These are phyloP conservation scores for Chrosomus eos DNA, from an alignment of 2,797 vertebrate genomes.

Conservation along the genomic window DNA sequence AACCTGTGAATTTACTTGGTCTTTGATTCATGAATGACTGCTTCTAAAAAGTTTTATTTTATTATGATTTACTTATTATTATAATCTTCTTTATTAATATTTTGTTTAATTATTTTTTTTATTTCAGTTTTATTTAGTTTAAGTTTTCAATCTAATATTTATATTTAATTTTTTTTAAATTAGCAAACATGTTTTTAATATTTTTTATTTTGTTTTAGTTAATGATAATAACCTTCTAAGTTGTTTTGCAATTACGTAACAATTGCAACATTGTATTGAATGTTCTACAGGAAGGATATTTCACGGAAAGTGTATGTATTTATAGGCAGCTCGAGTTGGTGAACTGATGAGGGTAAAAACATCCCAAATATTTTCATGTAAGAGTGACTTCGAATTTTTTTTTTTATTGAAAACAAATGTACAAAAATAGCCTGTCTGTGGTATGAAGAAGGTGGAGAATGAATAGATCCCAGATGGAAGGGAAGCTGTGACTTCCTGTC, in stretches of 20 bases:
- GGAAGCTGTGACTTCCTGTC: constrained; percentile 57
- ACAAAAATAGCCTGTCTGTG: constrained; percentile 47
- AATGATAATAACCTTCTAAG: neutral
- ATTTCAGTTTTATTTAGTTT: neutral
- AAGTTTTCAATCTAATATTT: neutral
- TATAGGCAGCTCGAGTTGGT: constrained; percentile 37
- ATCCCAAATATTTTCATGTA: constrained; percentile 48
- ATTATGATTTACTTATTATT: neutral
- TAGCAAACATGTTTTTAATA: neutral
- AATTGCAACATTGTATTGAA: constrained; percentile 10
- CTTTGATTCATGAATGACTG: neutral
- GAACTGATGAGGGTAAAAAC: constrained; percentile 24
- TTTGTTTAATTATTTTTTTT: neutral
- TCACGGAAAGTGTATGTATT: constrained; percentile 18
- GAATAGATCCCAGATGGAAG: constrained; percentile 60
- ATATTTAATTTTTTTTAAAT: neutral
- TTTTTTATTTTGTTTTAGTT: neutral
- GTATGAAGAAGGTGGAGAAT: constrained; percentile 41
- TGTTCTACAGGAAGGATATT: constrained; percentile 23
- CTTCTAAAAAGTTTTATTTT: neutral
- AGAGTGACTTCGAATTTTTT: constrained; percentile 22
- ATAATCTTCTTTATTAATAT: neutral
- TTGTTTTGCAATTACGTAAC: neutral
- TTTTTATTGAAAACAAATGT: constrained; percentile 54
- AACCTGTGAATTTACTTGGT: neutral